Base-by-base conservation (phyloP, 2,888 invertebrate species). In the Drosophila paranaensis region DNA sequence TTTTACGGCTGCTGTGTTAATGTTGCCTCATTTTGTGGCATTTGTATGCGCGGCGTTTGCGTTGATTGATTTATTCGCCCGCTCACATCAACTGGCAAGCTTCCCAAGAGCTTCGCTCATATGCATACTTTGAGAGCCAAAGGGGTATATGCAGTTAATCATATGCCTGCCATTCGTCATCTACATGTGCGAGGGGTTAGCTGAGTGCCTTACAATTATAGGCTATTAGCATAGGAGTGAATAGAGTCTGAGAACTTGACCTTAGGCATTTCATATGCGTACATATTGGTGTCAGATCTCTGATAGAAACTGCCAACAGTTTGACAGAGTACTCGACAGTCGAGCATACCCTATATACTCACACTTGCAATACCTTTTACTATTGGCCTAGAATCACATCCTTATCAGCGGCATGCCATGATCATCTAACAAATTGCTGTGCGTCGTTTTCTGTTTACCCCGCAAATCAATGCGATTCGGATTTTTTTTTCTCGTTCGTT, bases 31-130 rank as follows among this genome's bases (percentile, higher is more conserved):
- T 55, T 74, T 69, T 55, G 69, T 61, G 58, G 66, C 55, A 83
- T 82, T 83, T 74, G 81, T 81, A 82, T 83, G 76, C 83, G 54
- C 13, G 16, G 39, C 39, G 39, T 50, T n/a, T 10, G 43, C 33
- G 39, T 48, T 67, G 68, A 75, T 75, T 74, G 70, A 75, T 74
- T 66, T 66, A 58, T 62, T 40, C 25, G 53, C 53, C 53, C 11
- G 53, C 53, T 53, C 13, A 30, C 11, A 45, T 43, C 30, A 50
- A 50, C 50, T 50, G 50, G 50, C 50, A 50, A 50, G 50, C 50
- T 50, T 50, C 50, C 50, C 50, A 50, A 50, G 50, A 50, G 50
- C 50, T 35, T 50, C 33, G 30, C 50, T 16, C 16, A 33, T 16
- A 50, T n/a, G 5, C 30, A 30, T 30, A 14, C 45, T 6, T 8